phyloP scores from a whole-genome alignment of 37 sponge, comb jelly and placozoan species.

The Halisarca cf. caerulea region DNA sequence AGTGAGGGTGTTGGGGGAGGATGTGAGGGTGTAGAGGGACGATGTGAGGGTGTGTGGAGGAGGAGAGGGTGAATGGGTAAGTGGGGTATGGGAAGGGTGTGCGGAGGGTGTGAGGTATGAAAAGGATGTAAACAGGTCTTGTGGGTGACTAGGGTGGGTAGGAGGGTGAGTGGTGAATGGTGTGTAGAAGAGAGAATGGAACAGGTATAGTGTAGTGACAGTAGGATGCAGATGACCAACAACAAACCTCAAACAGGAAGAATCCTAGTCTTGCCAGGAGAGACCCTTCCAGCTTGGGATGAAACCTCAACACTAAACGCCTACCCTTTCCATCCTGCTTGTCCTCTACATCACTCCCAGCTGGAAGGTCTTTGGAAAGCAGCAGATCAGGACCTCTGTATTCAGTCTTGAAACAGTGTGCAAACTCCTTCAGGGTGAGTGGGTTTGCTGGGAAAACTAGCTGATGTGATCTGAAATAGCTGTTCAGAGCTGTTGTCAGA shows the following conservation, averaged over 20 bases:
- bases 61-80: too few species aligned
- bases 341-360: background rate
- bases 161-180: too few species aligned
- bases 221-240: background rate
- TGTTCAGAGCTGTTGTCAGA: conserved; percentile 7
- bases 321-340: background rate
- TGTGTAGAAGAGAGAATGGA: background rate
- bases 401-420: background rate
- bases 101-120: too few species aligned
- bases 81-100: too few species aligned
- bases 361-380: background rate
- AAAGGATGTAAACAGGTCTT: too few species aligned
- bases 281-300: conserved; percentile 6
- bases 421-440: conserved; percentile 11
- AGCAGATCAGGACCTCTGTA: conserved; percentile 7
- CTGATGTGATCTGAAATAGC: conserved; percentile 8
- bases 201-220: background rate
- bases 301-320: background rate
- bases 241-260: conserved; percentile 2
- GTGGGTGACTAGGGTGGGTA: too few species aligned
- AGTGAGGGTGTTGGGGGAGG: too few species aligned
- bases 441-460: background rate
- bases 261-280: background rate
- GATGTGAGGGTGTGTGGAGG: too few species aligned
- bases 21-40: too few species aligned